phyloP scores from a whole-genome alignment of 2,888 invertebrate species.

The Baronia brevicornis region DNA sequence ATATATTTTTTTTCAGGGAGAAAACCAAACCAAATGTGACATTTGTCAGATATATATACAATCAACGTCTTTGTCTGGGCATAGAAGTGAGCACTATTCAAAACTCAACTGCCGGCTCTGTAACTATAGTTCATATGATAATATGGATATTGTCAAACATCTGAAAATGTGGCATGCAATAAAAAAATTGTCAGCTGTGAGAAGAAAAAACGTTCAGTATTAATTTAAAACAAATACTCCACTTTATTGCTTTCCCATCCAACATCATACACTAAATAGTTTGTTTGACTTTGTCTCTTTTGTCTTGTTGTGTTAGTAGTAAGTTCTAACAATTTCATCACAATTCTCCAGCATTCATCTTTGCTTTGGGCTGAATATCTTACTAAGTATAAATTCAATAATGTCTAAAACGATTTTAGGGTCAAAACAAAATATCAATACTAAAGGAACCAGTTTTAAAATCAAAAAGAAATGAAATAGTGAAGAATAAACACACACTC shows the following conservation, averaged over 20 bases:
- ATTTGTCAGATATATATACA: conserved; percentile 29
- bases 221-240: background rate
- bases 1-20: conserved; percentile 27
- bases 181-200: background rate
- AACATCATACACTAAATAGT: too few species aligned
- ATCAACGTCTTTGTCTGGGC: conserved; percentile 14
- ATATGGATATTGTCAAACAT: conserved; percentile 26
- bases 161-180: conserved; percentile 25
- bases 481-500: conserved; percentile 26
- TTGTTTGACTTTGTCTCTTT: too few species aligned
- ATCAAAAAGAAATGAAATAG: conserved; percentile 19
- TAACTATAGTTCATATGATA: conserved; percentile 18
- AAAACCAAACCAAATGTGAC: conserved; percentile 26
- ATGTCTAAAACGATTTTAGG: too few species aligned
- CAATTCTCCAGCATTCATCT: too few species aligned
- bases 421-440: conserved; percentile 15
- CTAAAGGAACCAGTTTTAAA: conserved; percentile 22
- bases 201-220: conserved; percentile 22
- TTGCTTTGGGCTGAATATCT: too few species aligned
- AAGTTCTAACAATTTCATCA: too few species aligned
- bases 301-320: too few species aligned
- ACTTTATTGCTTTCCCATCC: conserved; percentile 7
- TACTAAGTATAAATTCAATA: too few species aligned
- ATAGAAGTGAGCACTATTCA: conserved; percentile 25
- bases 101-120: conserved; percentile 30